Evolutionary conservation across 2,797 vertebrate species (phyloP).

Genomic region (Halcyon leucocephala): DNA sequence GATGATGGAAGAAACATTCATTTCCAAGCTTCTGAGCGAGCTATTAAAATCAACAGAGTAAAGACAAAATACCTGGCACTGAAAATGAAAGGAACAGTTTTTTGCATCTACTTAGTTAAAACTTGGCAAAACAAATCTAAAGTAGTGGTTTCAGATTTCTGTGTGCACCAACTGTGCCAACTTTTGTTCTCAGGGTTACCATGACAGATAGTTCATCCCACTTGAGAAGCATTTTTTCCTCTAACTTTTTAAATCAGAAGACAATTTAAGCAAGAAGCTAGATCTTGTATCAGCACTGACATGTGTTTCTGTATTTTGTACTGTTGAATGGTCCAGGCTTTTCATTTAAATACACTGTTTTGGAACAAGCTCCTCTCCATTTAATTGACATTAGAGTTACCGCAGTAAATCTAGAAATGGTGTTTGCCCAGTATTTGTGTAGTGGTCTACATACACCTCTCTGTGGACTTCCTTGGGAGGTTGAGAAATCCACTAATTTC

Average conservation of each 20-base stretch:
- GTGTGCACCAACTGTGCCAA: conserved; percentile 13
- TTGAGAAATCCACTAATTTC: background rate
- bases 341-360: background rate
- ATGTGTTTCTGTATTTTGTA: background rate
- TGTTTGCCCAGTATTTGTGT: background rate
- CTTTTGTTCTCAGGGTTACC: conserved; percentile 1
- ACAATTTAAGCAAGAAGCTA: conserved; percentile 18
- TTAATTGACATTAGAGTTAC: background rate
- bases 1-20: conserved; percentile 59
- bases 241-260: conserved; percentile 36
- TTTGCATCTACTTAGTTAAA: conserved; percentile 70
- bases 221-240: conserved; percentile 1
- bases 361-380: background rate
- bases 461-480: background rate
- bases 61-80: conserved; percentile 74
- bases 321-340: background rate
- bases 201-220: background rate
- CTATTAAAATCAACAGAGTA: conserved; percentile 74
- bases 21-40: conserved; percentile 62
- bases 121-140: conserved; percentile 63
- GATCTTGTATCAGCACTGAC: background rate
- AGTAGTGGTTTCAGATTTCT: conserved; percentile 59
- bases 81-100: conserved; percentile 53
- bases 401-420: background rate
- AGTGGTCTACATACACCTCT: background rate